Conservation (phyloP, 2,113 vertebrate genomes). For the Leptobrachium leishanense region DNA sequence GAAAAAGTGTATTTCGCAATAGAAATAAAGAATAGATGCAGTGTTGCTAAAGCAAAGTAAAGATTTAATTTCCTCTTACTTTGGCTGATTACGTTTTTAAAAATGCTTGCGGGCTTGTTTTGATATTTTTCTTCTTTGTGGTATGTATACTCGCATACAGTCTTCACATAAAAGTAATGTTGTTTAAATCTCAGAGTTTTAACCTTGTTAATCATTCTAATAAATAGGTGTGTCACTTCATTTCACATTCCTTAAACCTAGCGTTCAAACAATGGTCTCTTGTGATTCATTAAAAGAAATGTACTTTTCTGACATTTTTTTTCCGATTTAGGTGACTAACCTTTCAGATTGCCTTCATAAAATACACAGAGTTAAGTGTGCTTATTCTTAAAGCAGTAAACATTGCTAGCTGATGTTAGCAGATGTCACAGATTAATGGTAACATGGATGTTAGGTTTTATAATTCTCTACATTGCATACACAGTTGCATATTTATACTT, state of each 20-base stretch:
- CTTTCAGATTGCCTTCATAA: background rate
- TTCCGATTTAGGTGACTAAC: slow-evolving; percentile 8
- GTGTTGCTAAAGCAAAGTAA: slow-evolving; percentile 73
- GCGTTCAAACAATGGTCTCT: slow-evolving; percentile 37
- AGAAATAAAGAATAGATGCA: slow-evolving; percentile 69
- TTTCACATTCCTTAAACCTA: slow-evolving; percentile 33
- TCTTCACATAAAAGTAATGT: slow-evolving; percentile 80
- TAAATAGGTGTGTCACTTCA: slow-evolving; percentile 61
- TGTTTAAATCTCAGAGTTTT: slow-evolving; percentile 74
- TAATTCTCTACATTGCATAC: too few species aligned
- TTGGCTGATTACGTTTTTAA: slow-evolving; percentile 79
- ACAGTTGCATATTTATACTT: too few species aligned
- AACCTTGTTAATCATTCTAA: slow-evolving; percentile 74
- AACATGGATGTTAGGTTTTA: too few species aligned
- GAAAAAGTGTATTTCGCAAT: slow-evolving; percentile 77
- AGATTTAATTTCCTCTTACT: slow-evolving; percentile 72
- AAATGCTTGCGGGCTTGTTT: slow-evolving; percentile 80
- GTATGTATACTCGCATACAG: slow-evolving; percentile 76
- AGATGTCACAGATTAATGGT: too few species aligned
- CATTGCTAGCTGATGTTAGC: background rate
- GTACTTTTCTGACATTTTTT: slow-evolving; percentile 7
- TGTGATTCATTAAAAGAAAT: slow-evolving; percentile 32
- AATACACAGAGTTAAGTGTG: background rate
- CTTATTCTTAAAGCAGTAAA: background rate
- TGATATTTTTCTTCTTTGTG: slow-evolving; percentile 78